phyloP scores from a whole-genome alignment of 1,140 invertebrate species.

The Euschistus heros region DNA sequence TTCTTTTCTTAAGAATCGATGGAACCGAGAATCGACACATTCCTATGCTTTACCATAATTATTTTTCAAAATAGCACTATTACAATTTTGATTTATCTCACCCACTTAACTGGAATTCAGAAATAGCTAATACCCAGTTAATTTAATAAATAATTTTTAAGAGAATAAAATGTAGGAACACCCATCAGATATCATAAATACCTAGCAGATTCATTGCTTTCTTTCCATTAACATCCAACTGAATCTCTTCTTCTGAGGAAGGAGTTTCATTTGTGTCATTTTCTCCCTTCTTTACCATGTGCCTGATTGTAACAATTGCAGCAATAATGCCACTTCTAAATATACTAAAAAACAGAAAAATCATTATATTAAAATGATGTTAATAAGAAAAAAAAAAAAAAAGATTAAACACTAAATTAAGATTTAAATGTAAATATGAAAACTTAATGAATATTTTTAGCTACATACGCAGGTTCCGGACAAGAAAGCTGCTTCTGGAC shows the following conservation, averaged over 20 bases:
- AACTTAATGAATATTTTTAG: constrained; percentile 12
- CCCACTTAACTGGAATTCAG: too few species aligned
- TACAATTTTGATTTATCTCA: too few species aligned
- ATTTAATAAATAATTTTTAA: not conserved
- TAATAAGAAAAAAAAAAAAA: not conserved
- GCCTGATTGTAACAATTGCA: constrained; percentile 41
- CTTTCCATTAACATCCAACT: constrained; percentile 24
- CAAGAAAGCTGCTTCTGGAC: constrained; percentile 50
- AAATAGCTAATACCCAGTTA: too few species aligned
- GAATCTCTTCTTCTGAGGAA: constrained; percentile 19
- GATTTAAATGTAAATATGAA: not conserved
- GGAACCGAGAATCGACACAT: too few species aligned
- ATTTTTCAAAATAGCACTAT: too few species aligned
- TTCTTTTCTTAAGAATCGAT: too few species aligned
- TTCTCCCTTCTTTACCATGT: constrained; percentile 32
- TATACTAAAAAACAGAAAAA: constrained; percentile 31
- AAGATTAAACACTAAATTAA: not conserved
- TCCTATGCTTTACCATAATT: too few species aligned
- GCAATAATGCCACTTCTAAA: constrained; percentile 39
- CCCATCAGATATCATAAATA: constrained; percentile 16
- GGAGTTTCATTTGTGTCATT: constrained; percentile 33
- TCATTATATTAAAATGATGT: not conserved
- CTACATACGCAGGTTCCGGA: constrained; percentile 35
- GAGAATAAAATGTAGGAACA: too few species aligned
- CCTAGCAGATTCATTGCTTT: constrained; percentile 30